Base-by-base conservation (phyloP, 2,888 invertebrate genomes). In the Agonopterix alstromeriana region DNA sequence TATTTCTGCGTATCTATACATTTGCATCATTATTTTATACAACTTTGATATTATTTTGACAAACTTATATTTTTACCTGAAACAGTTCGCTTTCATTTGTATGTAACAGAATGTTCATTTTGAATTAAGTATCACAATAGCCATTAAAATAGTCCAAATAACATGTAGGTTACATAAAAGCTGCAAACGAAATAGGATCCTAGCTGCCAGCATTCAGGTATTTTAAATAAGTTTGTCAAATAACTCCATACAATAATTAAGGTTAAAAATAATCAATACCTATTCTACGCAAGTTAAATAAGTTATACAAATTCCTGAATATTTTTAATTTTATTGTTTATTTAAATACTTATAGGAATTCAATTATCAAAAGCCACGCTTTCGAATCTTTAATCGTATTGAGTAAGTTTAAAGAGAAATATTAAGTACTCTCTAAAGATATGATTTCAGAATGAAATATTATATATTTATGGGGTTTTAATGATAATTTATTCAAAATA, bases 261-360 rank as follows among this genome's bases (percentile, higher is more conserved):
- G 63, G 67, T 67, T 61, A 69, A 55, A 54, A 55, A 54, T 58
- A 63, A 51, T 65, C 67, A 55, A 68, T 68, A 67, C 61, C 73
- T 77, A 73, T 67, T 59, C 47, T 79, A 67, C 52, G 60, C 65
- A 65, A 66, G 68, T 75, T 75, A 27, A 79, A 80, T 81, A 81
- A 78, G 72, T 81, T 78, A 75, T 61, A 70, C 67, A 70, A 68
- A 38, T 27, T 47, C 36, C 10, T 36, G 14, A 8, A 40, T 45
- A 38, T 38, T 8, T 41, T 14, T 40, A 40, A 10, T 47, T 36
- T 55, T 50, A 58, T 56, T 51, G 51, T 65, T 65, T 56, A 69
- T 71, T 71, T 72, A 73, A 73, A 73, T 77, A 78, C 67, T 73
- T 71, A 73, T 64, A 61, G 68, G 65, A 73, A 52, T 54, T 54